Conservation (phyloP, 2,888 invertebrate species). For the Lithosia quadra region DNA sequence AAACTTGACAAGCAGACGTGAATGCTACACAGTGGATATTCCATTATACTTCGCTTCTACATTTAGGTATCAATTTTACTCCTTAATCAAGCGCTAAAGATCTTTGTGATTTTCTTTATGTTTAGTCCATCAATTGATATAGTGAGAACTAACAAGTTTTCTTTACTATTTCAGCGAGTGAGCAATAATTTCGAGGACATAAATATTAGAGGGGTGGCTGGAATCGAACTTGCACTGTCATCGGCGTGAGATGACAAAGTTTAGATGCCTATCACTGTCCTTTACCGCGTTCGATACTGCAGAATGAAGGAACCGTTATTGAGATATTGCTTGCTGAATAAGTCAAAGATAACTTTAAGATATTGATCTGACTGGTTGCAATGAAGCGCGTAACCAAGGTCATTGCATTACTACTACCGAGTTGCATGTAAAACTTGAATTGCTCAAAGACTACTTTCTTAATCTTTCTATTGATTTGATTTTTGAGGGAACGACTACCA, state of each 20-base stretch:
- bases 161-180: neutral
- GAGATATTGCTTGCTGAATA: neutral
- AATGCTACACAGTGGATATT: neutral
- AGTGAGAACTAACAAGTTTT: neutral
- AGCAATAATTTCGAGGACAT: neutral
- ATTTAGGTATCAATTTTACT: no score
- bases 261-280: neutral
- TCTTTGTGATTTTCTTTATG: neutral
- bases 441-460: no score
- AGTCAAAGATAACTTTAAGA: neutral
- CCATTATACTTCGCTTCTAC: no score
- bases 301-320: neutral
- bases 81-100: neutral
- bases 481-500: no score
- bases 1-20: neutral
- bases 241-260: neutral
- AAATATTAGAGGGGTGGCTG: neutral
- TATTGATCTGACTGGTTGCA: no score
- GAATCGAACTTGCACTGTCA: neutral
- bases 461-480: no score
- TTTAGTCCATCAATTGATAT: no score
- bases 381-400: no score
- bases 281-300: neutral
- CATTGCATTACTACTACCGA: no score
- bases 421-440: no score